Conservation (phyloP, 2,113 vertebrate genomes). For the Lasiurus cinereus region DNA sequence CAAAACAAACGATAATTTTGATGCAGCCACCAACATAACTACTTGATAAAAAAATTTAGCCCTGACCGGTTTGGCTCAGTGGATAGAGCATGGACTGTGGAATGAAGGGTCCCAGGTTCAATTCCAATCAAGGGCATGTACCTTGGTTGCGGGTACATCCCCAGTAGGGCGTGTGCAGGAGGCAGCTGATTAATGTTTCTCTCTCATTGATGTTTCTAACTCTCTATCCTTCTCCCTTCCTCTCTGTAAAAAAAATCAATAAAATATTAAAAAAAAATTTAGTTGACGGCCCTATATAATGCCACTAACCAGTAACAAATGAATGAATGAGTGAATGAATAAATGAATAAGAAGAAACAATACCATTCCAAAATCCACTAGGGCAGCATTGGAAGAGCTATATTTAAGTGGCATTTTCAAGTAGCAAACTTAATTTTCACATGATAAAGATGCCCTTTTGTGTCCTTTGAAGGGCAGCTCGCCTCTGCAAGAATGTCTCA, state of each 20-base stretch:
- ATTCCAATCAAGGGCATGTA: too few species aligned
- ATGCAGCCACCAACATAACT: not conserved
- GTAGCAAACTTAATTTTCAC: not conserved
- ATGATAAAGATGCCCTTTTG: slow-evolving; percentile 44
- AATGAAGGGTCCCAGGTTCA: too few species aligned
- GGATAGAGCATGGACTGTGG: too few species aligned
- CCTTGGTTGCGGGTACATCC: too few species aligned
- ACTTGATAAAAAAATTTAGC: not conserved
- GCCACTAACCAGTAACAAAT: not conserved
- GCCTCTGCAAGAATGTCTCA: not conserved
- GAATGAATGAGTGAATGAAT: not conserved
- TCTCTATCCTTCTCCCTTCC: too few species aligned
- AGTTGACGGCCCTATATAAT: not conserved
- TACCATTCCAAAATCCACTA: not conserved
- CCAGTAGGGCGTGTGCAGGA: too few species aligned
- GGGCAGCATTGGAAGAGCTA: not conserved
- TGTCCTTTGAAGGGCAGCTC: slow-evolving; percentile 20
- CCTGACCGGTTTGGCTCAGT: too few species aligned
- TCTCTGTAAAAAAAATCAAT: too few species aligned
- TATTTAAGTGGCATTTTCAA: slow-evolving; percentile 48
- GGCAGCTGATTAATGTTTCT: too few species aligned
- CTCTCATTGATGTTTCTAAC: too few species aligned
- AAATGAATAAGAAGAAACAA: not conserved
- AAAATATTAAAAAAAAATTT: not conserved
- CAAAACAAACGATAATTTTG: slow-evolving; percentile 23